Conservation (phyloP, 1,140 invertebrate genomes). For the Pomacea maculata region DNA sequence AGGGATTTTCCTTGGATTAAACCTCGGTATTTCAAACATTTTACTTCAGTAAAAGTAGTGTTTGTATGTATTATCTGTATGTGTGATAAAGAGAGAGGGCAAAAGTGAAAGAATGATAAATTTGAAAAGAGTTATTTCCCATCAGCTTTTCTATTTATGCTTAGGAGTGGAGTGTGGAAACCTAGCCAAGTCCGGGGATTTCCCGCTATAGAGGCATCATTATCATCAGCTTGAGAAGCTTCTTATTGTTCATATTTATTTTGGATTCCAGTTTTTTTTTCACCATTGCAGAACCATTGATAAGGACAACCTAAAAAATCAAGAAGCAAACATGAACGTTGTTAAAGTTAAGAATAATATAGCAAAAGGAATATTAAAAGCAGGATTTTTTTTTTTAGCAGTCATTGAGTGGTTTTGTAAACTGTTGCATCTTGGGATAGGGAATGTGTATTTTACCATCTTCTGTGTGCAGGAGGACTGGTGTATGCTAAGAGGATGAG, state of each 20-base stretch:
- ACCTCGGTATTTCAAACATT: constrained; percentile 40
- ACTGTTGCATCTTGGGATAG: neutral
- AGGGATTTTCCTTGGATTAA: constrained; percentile 58
- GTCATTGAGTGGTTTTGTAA: neutral
- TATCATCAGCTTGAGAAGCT: too few species aligned
- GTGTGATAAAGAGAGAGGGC: neutral
- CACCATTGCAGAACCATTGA: too few species aligned
- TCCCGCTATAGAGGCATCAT: too few species aligned
- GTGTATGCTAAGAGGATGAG: constrained; percentile 60
- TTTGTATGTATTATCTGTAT: constrained; percentile 1
- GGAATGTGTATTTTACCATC: neutral
- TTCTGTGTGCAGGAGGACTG: constrained; percentile 44
- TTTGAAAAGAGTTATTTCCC: neutral
- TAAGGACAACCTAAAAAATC: too few species aligned
- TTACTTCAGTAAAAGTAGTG: neutral
- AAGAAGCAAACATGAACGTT: neutral
- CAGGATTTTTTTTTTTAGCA: neutral
- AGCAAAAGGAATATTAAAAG: neutral
- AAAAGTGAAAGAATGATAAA: too few species aligned
- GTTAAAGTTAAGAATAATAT: neutral
- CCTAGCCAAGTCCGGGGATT: too few species aligned
- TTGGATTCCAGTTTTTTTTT: too few species aligned
- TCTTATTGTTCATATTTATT: too few species aligned
- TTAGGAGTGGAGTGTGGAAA: too few species aligned
- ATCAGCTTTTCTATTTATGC: too few species aligned